phyloP scores from a whole-genome alignment of 2,888 invertebrate genomes.

The Malthinus flaveolus region DNA sequence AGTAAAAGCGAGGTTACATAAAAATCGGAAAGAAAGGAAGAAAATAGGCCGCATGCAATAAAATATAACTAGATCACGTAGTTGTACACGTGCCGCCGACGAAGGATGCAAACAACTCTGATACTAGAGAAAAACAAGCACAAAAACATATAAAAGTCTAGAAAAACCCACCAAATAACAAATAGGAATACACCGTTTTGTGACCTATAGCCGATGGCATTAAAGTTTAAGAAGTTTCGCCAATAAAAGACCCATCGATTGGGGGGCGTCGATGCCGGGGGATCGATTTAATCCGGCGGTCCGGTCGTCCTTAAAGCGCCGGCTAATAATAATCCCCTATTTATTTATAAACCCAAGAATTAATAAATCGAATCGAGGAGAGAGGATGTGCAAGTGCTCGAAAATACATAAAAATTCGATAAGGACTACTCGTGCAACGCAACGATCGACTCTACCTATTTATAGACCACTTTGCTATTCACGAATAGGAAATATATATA shows the following conservation, averaged over 20 bases:
- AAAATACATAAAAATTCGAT: conserved; percentile 18
- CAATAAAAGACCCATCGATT: conserved; percentile 38
- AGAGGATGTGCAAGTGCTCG: conserved; percentile 20
- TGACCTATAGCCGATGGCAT: conserved; percentile 37
- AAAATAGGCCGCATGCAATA: conserved; percentile 16
- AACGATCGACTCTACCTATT: conserved; percentile 21
- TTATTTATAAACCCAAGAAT: conserved; percentile 21
- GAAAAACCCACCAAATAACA: conserved; percentile 36
- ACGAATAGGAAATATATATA: conserved; percentile 20
- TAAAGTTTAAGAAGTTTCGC: conserved; percentile 39
- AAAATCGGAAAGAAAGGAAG: conserved; percentile 11
- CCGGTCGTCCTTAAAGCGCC: conserved; percentile 9
- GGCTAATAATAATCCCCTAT: conserved; percentile 20
- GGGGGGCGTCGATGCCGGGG: conserved; percentile 2
- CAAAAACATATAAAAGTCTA: conserved; percentile 36
- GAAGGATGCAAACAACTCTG: conserved; percentile 39
- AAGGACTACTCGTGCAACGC: conserved; percentile 17
- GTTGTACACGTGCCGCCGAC: conserved; percentile 36
- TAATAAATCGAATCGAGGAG: conserved; percentile 19
- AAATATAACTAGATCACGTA: conserved; percentile 33
- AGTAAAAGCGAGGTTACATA: not conserved
- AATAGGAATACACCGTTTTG: conserved; percentile 38
- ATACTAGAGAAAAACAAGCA: conserved; percentile 36
- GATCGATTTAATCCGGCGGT: not conserved
- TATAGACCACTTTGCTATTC: conserved; percentile 23